Conservation (phyloP, 2,113 vertebrate genomes). For the Eulacestoma nigropectus region DNA sequence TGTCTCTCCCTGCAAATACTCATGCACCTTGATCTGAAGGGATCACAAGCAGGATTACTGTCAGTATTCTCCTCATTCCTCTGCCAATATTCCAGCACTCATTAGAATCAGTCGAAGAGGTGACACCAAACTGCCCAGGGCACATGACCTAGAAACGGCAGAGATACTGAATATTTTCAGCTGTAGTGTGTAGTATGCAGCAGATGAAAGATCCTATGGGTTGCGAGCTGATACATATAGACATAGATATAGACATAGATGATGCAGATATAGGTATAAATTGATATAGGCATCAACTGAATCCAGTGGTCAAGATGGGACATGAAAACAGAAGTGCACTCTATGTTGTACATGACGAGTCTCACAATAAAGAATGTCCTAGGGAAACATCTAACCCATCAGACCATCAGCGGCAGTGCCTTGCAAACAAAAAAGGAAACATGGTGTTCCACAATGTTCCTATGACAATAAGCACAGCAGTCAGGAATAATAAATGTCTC, state of each 20-base stretch:
- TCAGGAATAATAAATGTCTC: not conserved
- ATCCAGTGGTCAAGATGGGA: not conserved
- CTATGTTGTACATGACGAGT: not conserved
- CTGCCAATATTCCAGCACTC: not conserved
- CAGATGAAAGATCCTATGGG: not conserved
- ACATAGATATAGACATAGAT: not conserved
- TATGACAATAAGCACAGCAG: not conserved
- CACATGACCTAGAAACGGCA: not conserved
- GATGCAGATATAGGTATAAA: not conserved
- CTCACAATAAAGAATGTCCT: not conserved
- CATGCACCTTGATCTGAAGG: not conserved
- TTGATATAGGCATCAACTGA: not conserved
- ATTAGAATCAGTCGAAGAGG: not conserved
- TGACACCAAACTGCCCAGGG: not conserved
- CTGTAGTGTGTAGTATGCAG: not conserved
- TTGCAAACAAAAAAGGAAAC: not conserved
- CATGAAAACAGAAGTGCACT: not conserved
- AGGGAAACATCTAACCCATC: not conserved
- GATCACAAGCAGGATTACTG: not conserved
- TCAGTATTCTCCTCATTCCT: not conserved
- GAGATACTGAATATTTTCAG: not conserved
- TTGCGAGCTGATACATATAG: not conserved
- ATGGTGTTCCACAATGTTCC: not conserved
- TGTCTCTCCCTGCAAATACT: not conserved
- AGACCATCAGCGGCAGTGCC: not conserved